phyloP scores from a whole-genome alignment of 2,113 vertebrate species.

The Chaenocephalus aceratus region DNA sequence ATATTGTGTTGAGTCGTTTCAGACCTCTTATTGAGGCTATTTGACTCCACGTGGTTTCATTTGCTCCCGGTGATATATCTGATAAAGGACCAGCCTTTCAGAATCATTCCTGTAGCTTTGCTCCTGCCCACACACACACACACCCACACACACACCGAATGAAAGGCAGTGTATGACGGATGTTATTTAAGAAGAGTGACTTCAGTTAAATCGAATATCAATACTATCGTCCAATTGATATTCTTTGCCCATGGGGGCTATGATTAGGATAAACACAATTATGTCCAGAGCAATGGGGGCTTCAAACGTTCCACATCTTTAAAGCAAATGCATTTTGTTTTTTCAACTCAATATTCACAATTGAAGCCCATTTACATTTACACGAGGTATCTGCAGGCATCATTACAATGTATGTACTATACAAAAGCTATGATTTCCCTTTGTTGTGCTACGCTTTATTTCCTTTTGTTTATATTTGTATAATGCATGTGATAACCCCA shows the following conservation, averaged over 20 bases:
- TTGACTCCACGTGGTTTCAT: constrained; percentile 80
- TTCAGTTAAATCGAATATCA: constrained; percentile 65
- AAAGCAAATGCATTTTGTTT: constrained; percentile 38
- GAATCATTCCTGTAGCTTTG: constrained; percentile 57
- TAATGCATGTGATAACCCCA: constrained; percentile 62
- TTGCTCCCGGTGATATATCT: constrained; percentile 71
- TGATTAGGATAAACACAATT: constrained; percentile 65
- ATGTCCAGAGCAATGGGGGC: constrained; percentile 31
- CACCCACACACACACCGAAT: background rate
- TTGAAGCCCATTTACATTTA: constrained; percentile 51
- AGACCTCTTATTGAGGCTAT: constrained; percentile 73
- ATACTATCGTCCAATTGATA: constrained; percentile 56
- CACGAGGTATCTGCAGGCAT: constrained; percentile 31
- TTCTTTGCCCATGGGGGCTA: constrained; percentile 39
- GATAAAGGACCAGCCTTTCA: constrained; percentile 61
- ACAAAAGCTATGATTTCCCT: constrained; percentile 25
- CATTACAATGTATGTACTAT: constrained; percentile 33
- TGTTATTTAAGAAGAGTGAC: constrained; percentile 54
- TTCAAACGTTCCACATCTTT: constrained; percentile 29
- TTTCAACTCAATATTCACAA: constrained; percentile 44
- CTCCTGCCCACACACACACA: constrained; percentile 13
- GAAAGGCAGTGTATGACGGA: background rate
- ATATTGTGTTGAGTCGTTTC: constrained; percentile 78
- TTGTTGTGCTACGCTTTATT: constrained; percentile 43
- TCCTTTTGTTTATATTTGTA: constrained; percentile 58